Base-by-base conservation (phyloP, 1,140 invertebrate species). In the Caenorhabditis inopinata region DNA sequence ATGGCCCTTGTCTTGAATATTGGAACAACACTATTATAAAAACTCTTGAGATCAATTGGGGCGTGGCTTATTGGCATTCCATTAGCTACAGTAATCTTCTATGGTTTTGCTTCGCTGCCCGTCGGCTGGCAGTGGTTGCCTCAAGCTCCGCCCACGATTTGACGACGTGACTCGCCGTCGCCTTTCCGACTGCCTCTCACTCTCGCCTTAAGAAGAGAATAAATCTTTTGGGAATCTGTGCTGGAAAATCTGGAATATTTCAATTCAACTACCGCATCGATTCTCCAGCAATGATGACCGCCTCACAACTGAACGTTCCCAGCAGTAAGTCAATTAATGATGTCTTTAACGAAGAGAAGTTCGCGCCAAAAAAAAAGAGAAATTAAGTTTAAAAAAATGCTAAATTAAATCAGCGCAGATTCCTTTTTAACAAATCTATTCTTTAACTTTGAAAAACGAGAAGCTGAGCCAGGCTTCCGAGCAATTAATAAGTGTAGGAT, bases 141-240 rank as follows among this genome's bases (percentile, higher is more conserved):
- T 29, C 25, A 6, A 9, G 58, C 25, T 29, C 25, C 58, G 25
- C 25, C 58, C 32, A 18, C 32, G 25, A 11, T 68, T 42, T 42
- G 38, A 42, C 38, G 58, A 68, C 58, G 58, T 68, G 58, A 68
- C 58, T 68, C 58, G 25, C 25, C 58, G 12, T 68, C 58, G 58
- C 58, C 58, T 68, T 68, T 68, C 58, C 58, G 58, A 68, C 58
- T 68, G 58, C 58, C 58, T 68, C 58, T 68, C 58, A 68, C 58
- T 68, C 58, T 68, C 58, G 58, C 58, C 58, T 68, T 68, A 21
- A 68, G 58, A 68, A 68, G 53, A 68, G 25, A 68, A 38, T 38
- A 38, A 21, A 18, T 14, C 32, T 68, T 38, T 38, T 18, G 58
- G 32, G 32, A 68, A 68, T 38, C 32, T 42, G 38, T 38, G 32